Percentiles rank a stretch among this genome's conserved stretches.
phyloP scores from a whole-genome alignment of 2,113 vertebrate species.

The Coptodon rendalli region DNA sequence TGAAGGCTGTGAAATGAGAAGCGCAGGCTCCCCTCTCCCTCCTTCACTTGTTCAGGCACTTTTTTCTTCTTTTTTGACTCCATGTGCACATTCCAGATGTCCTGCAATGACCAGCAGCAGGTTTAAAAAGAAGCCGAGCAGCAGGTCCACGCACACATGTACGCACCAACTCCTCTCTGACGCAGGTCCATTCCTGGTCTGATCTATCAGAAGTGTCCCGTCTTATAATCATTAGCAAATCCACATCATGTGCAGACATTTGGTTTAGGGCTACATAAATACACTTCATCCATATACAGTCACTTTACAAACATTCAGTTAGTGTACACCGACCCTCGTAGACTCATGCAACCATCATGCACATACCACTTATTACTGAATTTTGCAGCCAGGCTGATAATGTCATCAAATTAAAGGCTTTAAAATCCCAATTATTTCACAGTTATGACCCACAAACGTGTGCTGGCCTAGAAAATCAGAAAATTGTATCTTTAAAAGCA shows the following conservation, averaged over 20 bases:
- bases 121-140: conserved; percentile 9
- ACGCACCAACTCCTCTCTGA: neutral
- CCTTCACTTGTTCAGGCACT: conserved; percentile 40
- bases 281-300: conserved; percentile 20
- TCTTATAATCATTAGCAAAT: conserved; percentile 30
- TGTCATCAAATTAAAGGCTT: neutral
- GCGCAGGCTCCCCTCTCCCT: neutral
- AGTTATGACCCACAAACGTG: conserved; percentile 7
- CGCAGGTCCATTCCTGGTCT: neutral
- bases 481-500: neutral
- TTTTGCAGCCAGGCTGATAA: neutral
- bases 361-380: neutral
- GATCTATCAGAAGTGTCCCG: neutral
- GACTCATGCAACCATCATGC: conserved; percentile 36
- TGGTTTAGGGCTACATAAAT: conserved; percentile 42
- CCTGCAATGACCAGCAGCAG: conserved; percentile 49
- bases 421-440: conserved; percentile 4
- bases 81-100: conserved; percentile 43
- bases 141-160: neutral
- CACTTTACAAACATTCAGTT: conserved; percentile 22
- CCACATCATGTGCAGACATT: conserved; percentile 11
- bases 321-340: neutral
- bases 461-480: neutral
- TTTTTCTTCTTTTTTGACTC: neutral
- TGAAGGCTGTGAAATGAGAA: conserved; percentile 46